phyloP scores from a whole-genome alignment of 2,888 invertebrate genomes.

The Acronicta psi region DNA sequence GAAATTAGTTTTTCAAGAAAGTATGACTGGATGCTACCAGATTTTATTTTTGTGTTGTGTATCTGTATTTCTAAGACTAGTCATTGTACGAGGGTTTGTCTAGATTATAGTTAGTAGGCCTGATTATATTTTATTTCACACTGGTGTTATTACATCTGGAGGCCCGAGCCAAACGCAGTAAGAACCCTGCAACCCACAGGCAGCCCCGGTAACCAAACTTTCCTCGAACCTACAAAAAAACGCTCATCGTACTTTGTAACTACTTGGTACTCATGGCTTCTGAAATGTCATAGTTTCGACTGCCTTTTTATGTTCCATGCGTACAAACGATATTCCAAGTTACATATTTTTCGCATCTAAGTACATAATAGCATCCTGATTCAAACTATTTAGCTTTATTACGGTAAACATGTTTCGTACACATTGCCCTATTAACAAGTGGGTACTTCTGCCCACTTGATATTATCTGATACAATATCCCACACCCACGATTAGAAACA shows the following conservation, averaged over 20 bases:
- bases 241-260: too few species aligned
- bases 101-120: neutral
- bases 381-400: neutral
- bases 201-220: too few species aligned
- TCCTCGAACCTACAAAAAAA: too few species aligned
- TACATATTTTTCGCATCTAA: neutral
- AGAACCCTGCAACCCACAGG: too few species aligned
- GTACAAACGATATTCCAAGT: neutral
- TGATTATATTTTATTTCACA: too few species aligned
- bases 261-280: too few species aligned
- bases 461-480: conserved; percentile 10
- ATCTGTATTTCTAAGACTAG: conserved; percentile 12
- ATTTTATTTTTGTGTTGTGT: conserved; percentile 15
- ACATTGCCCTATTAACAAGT: conserved; percentile 1
- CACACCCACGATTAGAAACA: conserved; percentile 2
- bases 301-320: neutral
- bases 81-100: neutral
- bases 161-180: too few species aligned
- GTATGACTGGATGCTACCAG: conserved; percentile 15
- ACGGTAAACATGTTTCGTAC: neutral
- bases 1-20: conserved; percentile 15
- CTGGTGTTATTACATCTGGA: too few species aligned
- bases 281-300: too few species aligned
- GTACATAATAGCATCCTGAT: neutral
- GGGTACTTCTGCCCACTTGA: neutral